Base-by-base conservation (phyloP, 2,888 invertebrate species). In the Synanthedon vespiformis region DNA sequence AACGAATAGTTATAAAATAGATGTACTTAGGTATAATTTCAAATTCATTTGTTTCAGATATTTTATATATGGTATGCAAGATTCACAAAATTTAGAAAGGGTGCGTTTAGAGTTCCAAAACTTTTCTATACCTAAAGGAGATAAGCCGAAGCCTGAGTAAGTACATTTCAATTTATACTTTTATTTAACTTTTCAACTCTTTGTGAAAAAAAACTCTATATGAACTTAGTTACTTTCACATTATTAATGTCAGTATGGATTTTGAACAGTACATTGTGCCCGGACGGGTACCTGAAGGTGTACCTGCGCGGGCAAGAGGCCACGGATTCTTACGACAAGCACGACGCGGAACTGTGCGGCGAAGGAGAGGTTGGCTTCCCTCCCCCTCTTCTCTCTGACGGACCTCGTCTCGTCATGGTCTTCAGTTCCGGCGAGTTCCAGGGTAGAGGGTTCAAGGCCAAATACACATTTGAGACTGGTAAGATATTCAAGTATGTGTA, bases 61-160 rank as follows among this genome's bases (percentile, higher is more conserved):
- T 89, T 98, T 97, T 89, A 94, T 99, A 84, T 98, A 98, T 85
- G 98, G 98, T 68, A 94, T 99, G 92, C 97, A 98, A 89, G 98
- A 99, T 88, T 93, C 94, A 59, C 97, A 98, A 80, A 94, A 97
- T 86, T 91, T 98, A 77, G 98, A 99, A 85, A 92, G 97, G 72
- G 97, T 98, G 58, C 92, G 93, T 62, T 89, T 98, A 64, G 93
- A 94, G 72, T 98, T 98, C 81, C 89, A 91, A 60, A 92, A 92
- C 77, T 97, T 98, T 88, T 94, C 95, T 77, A 96, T 98, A 87
- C 95, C 97, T 52, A 94, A 93, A 82, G 92, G 93, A 62, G 91
- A 92, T 59, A 92, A 92, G 66, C 86, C 86, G 56, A 85, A 86
- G 68, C 92, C 93, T 86, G 95, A 95, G 95, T 95, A 85, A 92